phyloP scores from a whole-genome alignment of 2,888 invertebrate species.

The Maniola hyperantus region DNA sequence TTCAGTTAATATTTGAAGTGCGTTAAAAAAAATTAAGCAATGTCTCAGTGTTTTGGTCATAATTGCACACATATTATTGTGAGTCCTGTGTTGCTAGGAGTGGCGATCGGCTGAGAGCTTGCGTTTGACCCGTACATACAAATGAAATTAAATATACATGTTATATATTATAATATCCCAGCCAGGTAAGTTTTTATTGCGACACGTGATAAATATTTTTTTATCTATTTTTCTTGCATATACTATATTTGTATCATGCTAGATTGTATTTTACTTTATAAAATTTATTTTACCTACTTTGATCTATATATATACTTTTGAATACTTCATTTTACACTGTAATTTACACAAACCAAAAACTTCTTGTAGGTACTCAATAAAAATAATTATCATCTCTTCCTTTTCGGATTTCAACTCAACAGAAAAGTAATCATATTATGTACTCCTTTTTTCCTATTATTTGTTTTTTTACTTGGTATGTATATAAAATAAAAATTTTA shows the following conservation, averaged over 20 bases:
- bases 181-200: constrained; percentile 13
- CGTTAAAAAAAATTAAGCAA: not conserved
- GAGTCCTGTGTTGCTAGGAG: constrained; percentile 27
- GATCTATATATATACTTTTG: not conserved
- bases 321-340: not conserved
- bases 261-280: not conserved
- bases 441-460: no score
- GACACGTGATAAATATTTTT: not conserved
- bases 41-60: constrained; percentile 4
- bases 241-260: constrained; percentile 3
- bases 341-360: not conserved
- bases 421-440: no score
- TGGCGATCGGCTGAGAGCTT: constrained; percentile 33
- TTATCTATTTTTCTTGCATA: constrained; percentile 12
- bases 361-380: no score
- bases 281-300: not conserved
- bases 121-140: constrained; percentile 12
- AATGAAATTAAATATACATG: constrained; percentile 5
- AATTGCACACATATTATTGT: constrained; percentile 27
- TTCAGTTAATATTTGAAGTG: not conserved
- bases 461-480: no score
- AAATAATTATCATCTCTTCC: no score
- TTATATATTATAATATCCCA: not conserved
- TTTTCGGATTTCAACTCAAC: no score
- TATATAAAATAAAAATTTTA: no score